Base-by-base conservation (phyloP, 2,797 vertebrate species). In the Taenioides sp. region DNA sequence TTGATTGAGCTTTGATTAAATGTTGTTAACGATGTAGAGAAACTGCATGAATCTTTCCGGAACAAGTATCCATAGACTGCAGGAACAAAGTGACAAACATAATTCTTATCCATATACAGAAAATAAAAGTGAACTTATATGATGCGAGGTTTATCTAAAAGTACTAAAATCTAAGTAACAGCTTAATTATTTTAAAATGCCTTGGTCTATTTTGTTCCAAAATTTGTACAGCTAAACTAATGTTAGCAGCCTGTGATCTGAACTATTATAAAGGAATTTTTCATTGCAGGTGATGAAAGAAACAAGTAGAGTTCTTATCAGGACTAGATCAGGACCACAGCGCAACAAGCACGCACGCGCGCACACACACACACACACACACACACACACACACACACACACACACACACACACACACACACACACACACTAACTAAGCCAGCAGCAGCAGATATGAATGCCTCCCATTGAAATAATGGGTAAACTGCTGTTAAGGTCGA, bases 181-280 rank as follows among this genome's bases (percentile, higher is more conserved):
- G 1, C 27, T 18, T 7, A 18, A 31, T 37, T 1, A 34, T 61
- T 61, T 61, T 10, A 10, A 40, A 43, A 63, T 40, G 11, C 5
- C 16, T 11, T 63, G 12, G 20, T 22, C 11, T 5, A 14, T 27
- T 17, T 18, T 11, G 20, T 40, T 63, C 40, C 20, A 63, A 37
- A 22, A 23, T 10, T 22, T n/a, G 34, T 12, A n/a, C 27, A 0
- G 76, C 84, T 80, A 77, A 62, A 76, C 77, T 71, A 71, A 73
- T 85, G 87, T 78, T 81, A 83, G 85, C 85, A 82, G 86, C 84
- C 88, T 86, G 84, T 71, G 88, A 92, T 92, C 94, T 89, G 83
- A 88, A 95, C 92, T 92, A 95, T 96, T 95, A 95, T 78, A 80
- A 74, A 94, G 95, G 95, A 96, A 96, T 96, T 95, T 96, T 94